Evolutionary conservation across 2,888 invertebrate genomes (phyloP).

Genomic region (Ommatoiulus sabulosus): DNA sequence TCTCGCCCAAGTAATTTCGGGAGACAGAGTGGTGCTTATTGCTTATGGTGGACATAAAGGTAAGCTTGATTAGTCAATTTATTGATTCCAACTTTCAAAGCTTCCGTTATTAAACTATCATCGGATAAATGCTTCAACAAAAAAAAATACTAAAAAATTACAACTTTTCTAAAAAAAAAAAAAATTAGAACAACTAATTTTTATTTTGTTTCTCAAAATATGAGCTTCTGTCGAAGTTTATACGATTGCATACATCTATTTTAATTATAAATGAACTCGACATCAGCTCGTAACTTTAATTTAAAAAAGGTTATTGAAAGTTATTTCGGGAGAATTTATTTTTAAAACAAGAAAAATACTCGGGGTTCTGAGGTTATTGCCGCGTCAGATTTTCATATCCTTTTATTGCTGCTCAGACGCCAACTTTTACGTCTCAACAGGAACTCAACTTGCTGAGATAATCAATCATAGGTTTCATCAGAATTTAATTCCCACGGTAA

Average conservation of each 20-base stretch:
- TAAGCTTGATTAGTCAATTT: background rate
- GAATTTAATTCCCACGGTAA: conserved; percentile 29
- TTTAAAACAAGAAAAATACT: background rate
- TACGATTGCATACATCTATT: too few species aligned
- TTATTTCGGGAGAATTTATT: background rate
- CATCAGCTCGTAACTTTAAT: too few species aligned
- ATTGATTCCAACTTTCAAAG: background rate
- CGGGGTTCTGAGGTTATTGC: background rate
- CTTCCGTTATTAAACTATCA: too few species aligned
- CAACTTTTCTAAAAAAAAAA: too few species aligned
- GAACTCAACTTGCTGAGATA: background rate
- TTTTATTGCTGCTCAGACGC: background rate
- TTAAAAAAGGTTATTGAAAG: background rate
- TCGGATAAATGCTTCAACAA: too few species aligned
- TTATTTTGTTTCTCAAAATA: too few species aligned
- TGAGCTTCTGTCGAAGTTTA: too few species aligned
- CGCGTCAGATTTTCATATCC: background rate
- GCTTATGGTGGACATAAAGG: conserved; percentile 1
- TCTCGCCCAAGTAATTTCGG: background rate
- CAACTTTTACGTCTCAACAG: background rate
- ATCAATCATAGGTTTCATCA: conserved; percentile 32
- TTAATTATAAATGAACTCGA: too few species aligned
- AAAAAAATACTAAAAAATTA: too few species aligned
- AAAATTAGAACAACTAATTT: too few species aligned
- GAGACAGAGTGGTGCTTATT: conserved; percentile 14